Percentiles rank a stretch among this genome's conserved stretches.
Evolutionary conservation across 2,113 vertebrate species (phyloP).

Genomic region (Microtus oregoni): DNA sequence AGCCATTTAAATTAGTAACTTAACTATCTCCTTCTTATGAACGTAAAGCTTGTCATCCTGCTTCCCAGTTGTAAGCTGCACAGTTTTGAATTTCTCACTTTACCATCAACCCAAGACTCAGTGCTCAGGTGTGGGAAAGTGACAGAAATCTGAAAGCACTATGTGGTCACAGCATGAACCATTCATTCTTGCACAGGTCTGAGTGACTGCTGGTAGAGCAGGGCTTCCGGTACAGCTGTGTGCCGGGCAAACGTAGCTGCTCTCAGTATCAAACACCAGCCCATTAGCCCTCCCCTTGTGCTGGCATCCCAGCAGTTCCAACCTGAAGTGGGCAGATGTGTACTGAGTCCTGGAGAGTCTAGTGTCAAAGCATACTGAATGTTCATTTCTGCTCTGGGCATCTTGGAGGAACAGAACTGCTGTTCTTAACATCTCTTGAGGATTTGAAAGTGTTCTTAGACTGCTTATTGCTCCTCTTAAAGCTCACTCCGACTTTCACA

Average conservation of each 20-base stretch:
- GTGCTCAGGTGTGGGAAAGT: neutral
- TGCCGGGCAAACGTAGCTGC: neutral
- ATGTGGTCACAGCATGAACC: neutral
- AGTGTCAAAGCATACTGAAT: slow-evolving; percentile 72
- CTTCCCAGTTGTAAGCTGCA: neutral
- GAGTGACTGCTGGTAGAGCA: neutral
- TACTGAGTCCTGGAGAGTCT: slow-evolving; percentile 43
- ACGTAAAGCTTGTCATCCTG: neutral
- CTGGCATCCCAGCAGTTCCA: slow-evolving; percentile 58
- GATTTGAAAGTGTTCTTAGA: slow-evolving; percentile 65
- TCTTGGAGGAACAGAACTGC: slow-evolving; percentile 50
- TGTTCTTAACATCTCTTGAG: slow-evolving; percentile 63
- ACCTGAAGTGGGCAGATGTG: slow-evolving; percentile 67
- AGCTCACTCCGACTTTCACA: slow-evolving; percentile 61
- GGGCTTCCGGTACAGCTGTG: neutral
- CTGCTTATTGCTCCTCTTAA: slow-evolving; percentile 65
- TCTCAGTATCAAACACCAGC: neutral
- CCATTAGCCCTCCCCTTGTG: neutral
- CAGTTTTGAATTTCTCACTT: neutral
- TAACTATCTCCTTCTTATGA: neutral
- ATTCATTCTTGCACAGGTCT: neutral
- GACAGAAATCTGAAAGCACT: neutral
- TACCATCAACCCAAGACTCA: neutral
- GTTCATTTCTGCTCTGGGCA: slow-evolving; percentile 46
- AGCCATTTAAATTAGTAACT: neutral